Evolutionary conservation across 1,140 invertebrate genomes (phyloP), one percentile per base, ranked within the genome.

Genomic region (Tyrophagus putrescentiae): DNA sequence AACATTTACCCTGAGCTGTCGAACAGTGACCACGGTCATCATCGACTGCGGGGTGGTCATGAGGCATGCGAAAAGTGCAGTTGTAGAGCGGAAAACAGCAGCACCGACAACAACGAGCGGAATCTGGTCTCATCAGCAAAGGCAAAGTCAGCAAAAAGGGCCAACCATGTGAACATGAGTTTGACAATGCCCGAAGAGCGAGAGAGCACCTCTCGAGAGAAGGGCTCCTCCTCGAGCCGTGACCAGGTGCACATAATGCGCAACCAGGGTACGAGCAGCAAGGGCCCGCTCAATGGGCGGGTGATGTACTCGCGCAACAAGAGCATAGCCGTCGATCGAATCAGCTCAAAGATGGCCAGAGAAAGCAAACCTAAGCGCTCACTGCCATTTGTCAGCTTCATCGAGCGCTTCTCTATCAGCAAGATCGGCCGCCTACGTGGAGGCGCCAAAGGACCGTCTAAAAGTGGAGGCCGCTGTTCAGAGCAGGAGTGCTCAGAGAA

Each of bases 1-100:
- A 31, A 54, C 28, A 54, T 54, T 27, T 57, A 57, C 31, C 56
- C 56, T 18, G 56, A 57, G 28, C 21, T 57, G 31, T 57, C 56
- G 4, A n/a, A n/a, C n/a, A 41, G 56, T 23, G 45, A 48, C 45
- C 7, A 18, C 23, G 7, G 31, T 39, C 21, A 13, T 9, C 21
- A 48, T 21, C 9, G 7, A 48, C 28, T 11, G 9, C 25, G 52
- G 25, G 13, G 11, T 7, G 21, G 31, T n/a, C 3, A 54, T 13
- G 1, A 5, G 3, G 1, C 1, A 1, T 31, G 25, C n/a, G 3
- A 54, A 54, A 3, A 54, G 25, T 54, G 3, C 27, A 2, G 25
- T 54, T 54, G 52, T 27, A 28, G 27, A 13, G 52, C 2, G 13
- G 25, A 32, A 25, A 27, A 9, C 27, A 54, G 3, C 28, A 36